Percentiles rank a stretch among this genome's conserved stretches.
These are phyloP conservation scores for Pararge aegeria DNA, from an alignment of 1,140 invertebrate species.

Conservation along the genomic window DNA sequence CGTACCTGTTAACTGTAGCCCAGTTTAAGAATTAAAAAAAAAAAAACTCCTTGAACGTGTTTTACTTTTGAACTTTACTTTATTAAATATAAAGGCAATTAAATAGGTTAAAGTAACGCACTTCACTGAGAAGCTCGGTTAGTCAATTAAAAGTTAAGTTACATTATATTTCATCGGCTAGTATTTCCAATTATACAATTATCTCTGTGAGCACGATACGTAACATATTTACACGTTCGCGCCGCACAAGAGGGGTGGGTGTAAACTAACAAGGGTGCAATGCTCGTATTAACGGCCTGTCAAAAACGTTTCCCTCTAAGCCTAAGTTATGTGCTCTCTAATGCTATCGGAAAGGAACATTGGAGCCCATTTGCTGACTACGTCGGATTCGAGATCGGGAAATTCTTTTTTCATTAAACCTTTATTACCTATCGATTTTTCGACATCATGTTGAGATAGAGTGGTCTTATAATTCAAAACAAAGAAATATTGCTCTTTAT, in stretches of 20 bases:
- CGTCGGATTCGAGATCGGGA: background rate
- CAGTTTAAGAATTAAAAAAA: no score
- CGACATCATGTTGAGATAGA: background rate
- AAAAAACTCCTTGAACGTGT: no score
- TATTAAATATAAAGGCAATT: no score
- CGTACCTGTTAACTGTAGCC: no score
- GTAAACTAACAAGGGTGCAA: constrained; percentile 70
- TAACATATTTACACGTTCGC: constrained; percentile 7
- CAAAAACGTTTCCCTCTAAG: constrained; percentile 60
- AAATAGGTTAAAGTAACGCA: no score
- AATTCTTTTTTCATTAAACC: background rate
- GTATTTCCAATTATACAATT: background rate
- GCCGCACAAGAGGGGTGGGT: constrained; percentile 48
- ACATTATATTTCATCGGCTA: no score
- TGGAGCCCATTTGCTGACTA: constrained; percentile 13
- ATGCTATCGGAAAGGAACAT: constrained; percentile 28
- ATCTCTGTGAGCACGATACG: background rate
- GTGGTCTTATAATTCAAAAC: no score
- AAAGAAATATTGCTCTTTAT: no score
- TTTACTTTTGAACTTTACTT: no score
- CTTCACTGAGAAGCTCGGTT: no score
- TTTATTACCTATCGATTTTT: background rate
- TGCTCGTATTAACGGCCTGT: constrained; percentile 68
- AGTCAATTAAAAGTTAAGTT: no score
- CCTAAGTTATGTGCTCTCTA: constrained; percentile 49